Evolutionary conservation across 2,113 vertebrate genomes (phyloP).

Genomic region (Cinclus cinclus): DNA sequence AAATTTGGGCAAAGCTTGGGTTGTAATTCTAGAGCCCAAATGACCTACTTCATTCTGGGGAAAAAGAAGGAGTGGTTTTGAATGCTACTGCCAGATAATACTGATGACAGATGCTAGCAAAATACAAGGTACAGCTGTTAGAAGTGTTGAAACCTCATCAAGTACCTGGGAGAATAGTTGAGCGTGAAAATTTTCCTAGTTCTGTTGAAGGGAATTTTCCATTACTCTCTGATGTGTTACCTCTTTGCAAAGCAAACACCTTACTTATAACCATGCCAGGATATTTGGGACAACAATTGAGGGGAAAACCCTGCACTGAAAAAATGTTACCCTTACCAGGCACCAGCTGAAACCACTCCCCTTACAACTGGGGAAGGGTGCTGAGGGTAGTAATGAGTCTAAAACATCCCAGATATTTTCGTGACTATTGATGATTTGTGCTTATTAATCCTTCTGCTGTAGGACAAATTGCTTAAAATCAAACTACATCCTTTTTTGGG

Average conservation of each 20-base stretch:
- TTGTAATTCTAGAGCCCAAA: background rate
- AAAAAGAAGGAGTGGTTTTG: background rate
- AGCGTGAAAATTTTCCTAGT: background rate
- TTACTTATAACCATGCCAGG: background rate
- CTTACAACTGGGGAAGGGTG: background rate
- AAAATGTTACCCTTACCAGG: background rate
- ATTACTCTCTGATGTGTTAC: background rate
- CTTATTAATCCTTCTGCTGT: background rate
- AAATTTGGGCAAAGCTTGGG: background rate
- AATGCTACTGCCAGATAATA: background rate
- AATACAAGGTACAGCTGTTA: background rate
- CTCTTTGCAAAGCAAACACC: background rate
- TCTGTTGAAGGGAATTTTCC: background rate
- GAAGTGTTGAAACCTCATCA: background rate
- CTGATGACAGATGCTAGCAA: background rate
- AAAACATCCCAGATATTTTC: background rate
- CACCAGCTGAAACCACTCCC: background rate
- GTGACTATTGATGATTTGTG: background rate
- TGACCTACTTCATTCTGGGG: background rate
- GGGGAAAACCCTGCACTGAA: background rate
- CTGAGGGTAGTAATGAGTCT: background rate
- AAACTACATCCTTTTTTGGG: background rate
- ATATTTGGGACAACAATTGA: background rate
- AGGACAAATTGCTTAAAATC: background rate
- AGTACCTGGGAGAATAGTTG: background rate